phyloP scores from a whole-genome alignment of 2,888 invertebrate species.

The Atrina japonica region DNA sequence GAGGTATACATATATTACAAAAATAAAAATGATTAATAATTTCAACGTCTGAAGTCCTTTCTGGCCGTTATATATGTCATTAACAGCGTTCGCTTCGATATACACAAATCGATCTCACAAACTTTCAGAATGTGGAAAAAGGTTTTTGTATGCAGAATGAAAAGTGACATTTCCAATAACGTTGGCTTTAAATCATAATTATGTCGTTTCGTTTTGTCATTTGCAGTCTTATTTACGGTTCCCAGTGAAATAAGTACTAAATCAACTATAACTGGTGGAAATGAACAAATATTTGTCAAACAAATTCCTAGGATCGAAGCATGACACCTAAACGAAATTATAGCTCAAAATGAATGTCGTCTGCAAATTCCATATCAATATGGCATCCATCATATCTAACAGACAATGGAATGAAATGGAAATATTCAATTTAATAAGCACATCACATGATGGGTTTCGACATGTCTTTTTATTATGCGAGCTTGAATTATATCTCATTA shows the following conservation, averaged over 20 bases:
- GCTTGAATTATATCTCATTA: constrained; percentile 11
- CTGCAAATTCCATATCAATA: constrained; percentile 31
- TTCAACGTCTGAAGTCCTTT: too few relatives aligned
- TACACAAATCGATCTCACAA: too few relatives aligned
- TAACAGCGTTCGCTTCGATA: too few relatives aligned
- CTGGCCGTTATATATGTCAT: too few relatives aligned
- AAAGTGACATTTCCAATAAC: too few relatives aligned
- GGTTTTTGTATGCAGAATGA: too few relatives aligned
- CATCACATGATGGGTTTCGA: constrained; percentile 15
- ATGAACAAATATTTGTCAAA: constrained; percentile 36
- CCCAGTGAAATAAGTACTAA: constrained; percentile 1
- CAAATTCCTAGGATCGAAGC: constrained; percentile 21
- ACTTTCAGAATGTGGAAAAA: too few relatives aligned
- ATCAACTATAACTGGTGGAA: constrained; percentile 21
- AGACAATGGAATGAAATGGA: constrained; percentile 35
- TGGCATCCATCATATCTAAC: constrained; percentile 26
- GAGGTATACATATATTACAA: too few relatives aligned
- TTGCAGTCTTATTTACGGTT: too few relatives aligned
- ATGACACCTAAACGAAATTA: constrained; percentile 30
- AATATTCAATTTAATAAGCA: constrained; percentile 35
- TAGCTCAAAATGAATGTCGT: constrained; percentile 24
- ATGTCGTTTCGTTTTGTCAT: too few relatives aligned
- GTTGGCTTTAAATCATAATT: too few relatives aligned
- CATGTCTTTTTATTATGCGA: neutral
- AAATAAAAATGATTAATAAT: too few relatives aligned